A percentile compares a stretch with the other conserved stretches of the same genome.
These are phyloP conservation scores for Clamator glandarius DNA, from an alignment of 2,797 vertebrate species.

Conservation along the genomic window DNA sequence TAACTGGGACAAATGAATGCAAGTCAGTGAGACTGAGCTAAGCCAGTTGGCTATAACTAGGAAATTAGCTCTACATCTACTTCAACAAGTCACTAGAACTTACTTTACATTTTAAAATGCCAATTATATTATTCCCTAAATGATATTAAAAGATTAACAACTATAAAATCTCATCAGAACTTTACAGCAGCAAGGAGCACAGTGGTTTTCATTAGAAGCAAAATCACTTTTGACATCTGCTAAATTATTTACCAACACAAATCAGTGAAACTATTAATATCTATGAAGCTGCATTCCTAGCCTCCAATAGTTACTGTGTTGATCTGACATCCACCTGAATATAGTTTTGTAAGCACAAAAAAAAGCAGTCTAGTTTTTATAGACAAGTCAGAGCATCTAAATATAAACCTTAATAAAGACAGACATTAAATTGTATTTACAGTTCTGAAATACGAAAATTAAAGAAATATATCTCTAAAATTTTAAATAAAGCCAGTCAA, in stretches of 20 bases:
- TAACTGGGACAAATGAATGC: conserved; percentile 1
- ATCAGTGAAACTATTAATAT: not conserved
- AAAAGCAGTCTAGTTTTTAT: not conserved
- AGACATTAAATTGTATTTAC: not conserved
- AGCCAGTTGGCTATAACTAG: conserved; percentile 20
- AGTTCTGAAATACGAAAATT: not conserved
- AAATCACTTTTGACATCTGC: not conserved
- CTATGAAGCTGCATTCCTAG: not conserved
- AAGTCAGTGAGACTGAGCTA: not conserved
- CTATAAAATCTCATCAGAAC: not conserved
- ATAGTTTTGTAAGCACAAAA: not conserved
- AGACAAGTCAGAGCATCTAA: not conserved
- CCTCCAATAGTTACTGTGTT: not conserved
- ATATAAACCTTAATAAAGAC: not conserved
- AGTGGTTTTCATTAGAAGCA: conserved; percentile 13
- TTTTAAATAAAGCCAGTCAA: not conserved
- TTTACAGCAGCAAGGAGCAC: not conserved
- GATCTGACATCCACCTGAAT: not conserved
- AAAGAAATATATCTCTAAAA: not conserved
- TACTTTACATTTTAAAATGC: conserved; percentile 23
- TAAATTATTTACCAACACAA: conserved; percentile 6
- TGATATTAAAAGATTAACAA: conserved; percentile 27
- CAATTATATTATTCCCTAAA: not conserved
- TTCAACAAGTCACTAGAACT: not conserved
- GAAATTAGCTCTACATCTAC: conserved; percentile 3